phyloP scores from a whole-genome alignment of 2,797 vertebrate species.

The Simalia tracyae region DNA sequence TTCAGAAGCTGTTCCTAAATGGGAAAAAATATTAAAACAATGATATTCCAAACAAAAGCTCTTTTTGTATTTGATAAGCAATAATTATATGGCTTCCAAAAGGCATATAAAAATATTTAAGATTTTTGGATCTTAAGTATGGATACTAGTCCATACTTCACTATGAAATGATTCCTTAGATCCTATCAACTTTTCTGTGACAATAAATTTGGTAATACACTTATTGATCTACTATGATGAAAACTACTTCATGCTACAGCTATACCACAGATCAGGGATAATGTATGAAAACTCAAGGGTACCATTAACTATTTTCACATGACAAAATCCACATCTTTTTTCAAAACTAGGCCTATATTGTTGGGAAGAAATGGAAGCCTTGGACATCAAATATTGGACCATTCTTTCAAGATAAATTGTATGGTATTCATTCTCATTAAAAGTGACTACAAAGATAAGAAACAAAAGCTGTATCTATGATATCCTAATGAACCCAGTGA shows the following conservation, averaged over 20 bases:
- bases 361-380: not conserved
- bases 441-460: too few species aligned
- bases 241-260: not conserved
- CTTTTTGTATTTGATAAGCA: constrained; percentile 28
- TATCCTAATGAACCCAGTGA: not conserved
- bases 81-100: constrained; percentile 14
- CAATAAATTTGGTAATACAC: not conserved
- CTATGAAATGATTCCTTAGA: not conserved
- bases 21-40: constrained; percentile 76
- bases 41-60: constrained; percentile 72
- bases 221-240: not conserved
- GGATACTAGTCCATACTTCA: not conserved
- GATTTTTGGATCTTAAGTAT: not conserved
- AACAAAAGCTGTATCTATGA: not conserved
- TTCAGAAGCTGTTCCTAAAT: constrained; percentile 85
- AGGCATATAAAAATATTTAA: constrained; percentile 22
- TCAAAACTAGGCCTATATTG: not conserved
- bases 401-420: not conserved
- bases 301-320: not conserved
- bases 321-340: not conserved
- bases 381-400: not conserved
- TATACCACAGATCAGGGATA: constrained; percentile 4
- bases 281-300: not conserved
- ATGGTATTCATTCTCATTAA: too few species aligned
- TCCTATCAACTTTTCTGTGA: not conserved